Conservation (phyloP, 2,113 vertebrate genomes). For the Merops nubicus region DNA sequence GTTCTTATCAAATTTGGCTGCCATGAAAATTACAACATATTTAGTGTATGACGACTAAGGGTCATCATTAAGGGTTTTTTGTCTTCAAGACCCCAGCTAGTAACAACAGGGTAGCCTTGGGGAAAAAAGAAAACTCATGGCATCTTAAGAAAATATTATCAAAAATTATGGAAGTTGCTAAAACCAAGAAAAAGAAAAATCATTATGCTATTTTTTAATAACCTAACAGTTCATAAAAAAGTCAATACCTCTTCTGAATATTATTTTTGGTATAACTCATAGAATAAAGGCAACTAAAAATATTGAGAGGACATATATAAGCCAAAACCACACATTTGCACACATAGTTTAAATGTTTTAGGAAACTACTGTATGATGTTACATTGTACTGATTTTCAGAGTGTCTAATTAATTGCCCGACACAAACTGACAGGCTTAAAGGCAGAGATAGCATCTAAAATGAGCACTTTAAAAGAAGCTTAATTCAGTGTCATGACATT, state of each 20-base stretch:
- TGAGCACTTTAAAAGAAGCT: neutral
- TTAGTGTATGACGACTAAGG: neutral
- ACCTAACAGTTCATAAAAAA: neutral
- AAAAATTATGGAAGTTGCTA: neutral
- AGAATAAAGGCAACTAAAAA: neutral
- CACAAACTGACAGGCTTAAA: neutral
- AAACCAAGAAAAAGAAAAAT: neutral
- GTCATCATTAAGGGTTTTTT: neutral
- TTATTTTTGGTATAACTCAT: neutral
- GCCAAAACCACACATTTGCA: neutral
- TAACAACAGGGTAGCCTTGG: neutral
- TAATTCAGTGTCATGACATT: neutral
- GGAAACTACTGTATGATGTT: neutral
- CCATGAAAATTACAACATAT: neutral
- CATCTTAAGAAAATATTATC: neutral
- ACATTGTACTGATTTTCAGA: neutral
- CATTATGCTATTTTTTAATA: neutral
- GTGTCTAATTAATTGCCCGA: neutral
- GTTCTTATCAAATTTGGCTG: neutral
- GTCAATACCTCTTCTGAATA: neutral
- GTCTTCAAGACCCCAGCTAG: neutral
- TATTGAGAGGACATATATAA: neutral
- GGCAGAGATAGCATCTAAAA: neutral
- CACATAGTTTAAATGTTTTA: neutral
- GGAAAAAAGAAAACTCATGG: neutral